Base-by-base conservation (phyloP, 2,797 vertebrate species). In the Sparidentex hasta region DNA sequence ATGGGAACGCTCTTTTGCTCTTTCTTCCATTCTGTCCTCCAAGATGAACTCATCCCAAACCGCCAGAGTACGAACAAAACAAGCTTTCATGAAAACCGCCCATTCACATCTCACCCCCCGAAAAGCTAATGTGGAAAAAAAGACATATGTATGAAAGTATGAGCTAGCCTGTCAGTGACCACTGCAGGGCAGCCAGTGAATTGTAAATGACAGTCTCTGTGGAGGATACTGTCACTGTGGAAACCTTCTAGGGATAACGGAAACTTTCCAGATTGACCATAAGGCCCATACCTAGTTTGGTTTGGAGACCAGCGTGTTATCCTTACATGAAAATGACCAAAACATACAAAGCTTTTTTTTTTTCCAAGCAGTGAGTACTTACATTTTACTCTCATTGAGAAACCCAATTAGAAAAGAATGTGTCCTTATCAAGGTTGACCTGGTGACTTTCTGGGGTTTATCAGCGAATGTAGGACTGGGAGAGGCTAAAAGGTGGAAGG, bases 11-110 rank as follows among this genome's bases (percentile, higher is more conserved):
- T 79, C 75, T 65, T 73, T 66, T 74, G 54, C 80, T 79, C 81
- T 80, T 93, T 92, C 87, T 91, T 94, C 90, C 91, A 92, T 74
- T 80, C 80, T 86, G 59, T 87, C 83, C 85, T 92, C 87, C 87
- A 92, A 85, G 74, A 93, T 93, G 89, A 93, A 91, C 90, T 94
- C 92, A 93, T 91, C 90, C 80, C 65, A 71, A 90, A 82, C 84
- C 65, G 14, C 87, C 11, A 62, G 78, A 61, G 68, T 33, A 52
- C 0, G 92, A 91, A 94, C 92, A 94, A 90, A 93, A 90, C 86
- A 65, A 71, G 85, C 90, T 90, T 93, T 93, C 91, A 93, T 90
- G 23, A 88, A 61, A 87, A 54, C 71, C 58, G 69, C 77, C 79
- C 83, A 11, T 84, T 86, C 80, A 86, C 80, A 82, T 87, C 75